Base-by-base conservation (phyloP, 2,888 invertebrate species). In the Drosophila gaucha region DNA sequence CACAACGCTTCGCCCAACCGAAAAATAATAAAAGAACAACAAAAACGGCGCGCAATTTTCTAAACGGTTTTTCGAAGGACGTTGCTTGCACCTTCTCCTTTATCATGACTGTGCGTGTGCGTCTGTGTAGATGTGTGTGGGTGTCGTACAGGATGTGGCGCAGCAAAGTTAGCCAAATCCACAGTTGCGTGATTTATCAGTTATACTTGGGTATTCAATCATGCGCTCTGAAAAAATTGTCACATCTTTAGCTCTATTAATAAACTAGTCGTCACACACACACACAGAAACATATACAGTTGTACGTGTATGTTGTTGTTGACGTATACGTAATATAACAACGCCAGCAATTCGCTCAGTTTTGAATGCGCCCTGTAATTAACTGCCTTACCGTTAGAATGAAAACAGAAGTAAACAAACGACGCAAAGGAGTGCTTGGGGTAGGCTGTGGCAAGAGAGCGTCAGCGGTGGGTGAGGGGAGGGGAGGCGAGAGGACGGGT, bases 161-260 rank as follows among this genome's bases (percentile, higher is more conserved):
- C 33, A 31, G 10, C 30, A 55, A 43, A 16, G 49, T 38, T 31
- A 26, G 20, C 12, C 51, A 52, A 38, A 36, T 51, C 22, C 39
- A 47, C 35, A 47, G 30, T 51, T 54, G 71, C 46, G 59, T 71
- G 71, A 70, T 57, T 66, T 66, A 70, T 55, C 65, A 70, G 66
- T 66, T 70, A 54, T 65, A 49, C 46, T 51, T 59, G 30, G 26
- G 59, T 69, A 65, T 74, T 74, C 70, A 74, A 73, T 65, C 75
- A 73, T 69, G 72, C 65, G 73, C 70, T 38, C 35, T 68, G 28
- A 51, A 22, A 50, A 62, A 60, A 70, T 44, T 75, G 73, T 74
- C 76, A 75, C 73, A 74, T 74, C 76, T 74, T 60, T 49, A 16
- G 59, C 26, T 43, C 73, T 74, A 74, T 74, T 74, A 71, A 71